A percentile compares a stretch with the other conserved stretches of the same genome.
Conservation (phyloP, 2,888 invertebrate species). For the Ornithoptera priamus region DNA sequence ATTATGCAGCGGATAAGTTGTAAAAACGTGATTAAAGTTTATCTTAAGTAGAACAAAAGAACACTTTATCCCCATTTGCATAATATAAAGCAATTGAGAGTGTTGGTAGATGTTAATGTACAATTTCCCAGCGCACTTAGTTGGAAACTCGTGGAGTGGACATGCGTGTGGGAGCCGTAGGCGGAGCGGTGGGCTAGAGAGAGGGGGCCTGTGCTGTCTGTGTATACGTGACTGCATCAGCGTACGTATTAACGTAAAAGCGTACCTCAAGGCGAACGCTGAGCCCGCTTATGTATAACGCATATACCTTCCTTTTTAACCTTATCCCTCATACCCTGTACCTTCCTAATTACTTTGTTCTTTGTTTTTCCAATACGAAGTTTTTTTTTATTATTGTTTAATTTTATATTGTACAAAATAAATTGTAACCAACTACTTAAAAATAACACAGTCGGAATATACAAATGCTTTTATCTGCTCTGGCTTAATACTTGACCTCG, state of each 20-base stretch:
- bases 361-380: background rate
- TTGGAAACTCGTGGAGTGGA: background rate
- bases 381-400: too few relatives aligned
- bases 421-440: background rate
- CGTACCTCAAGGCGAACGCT: slow-evolving; percentile 32
- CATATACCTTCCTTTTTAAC: too few relatives aligned
- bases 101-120: background rate
- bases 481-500: too few relatives aligned
- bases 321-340: too few relatives aligned
- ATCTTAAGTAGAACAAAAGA: background rate
- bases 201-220: slow-evolving; percentile 32
- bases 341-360: slow-evolving; percentile 6
- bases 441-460: too few relatives aligned
- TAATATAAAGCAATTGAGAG: background rate
- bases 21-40: background rate
- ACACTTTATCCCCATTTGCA: background rate
- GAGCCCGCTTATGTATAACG: slow-evolving; percentile 26
- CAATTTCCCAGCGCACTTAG: slow-evolving; percentile 3
- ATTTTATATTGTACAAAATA: background rate
- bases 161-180: slow-evolving; percentile 7
- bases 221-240: slow-evolving; percentile 41
- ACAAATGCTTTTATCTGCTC: too few relatives aligned
- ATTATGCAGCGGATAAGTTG: background rate
- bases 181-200: slow-evolving; percentile 24
- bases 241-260: slow-evolving; percentile 32